Evolutionary conservation across 2,888 invertebrate genomes (phyloP), one percentile per base, ranked within the genome.

Genomic region (Sinohyriopsis cumingii): DNA sequence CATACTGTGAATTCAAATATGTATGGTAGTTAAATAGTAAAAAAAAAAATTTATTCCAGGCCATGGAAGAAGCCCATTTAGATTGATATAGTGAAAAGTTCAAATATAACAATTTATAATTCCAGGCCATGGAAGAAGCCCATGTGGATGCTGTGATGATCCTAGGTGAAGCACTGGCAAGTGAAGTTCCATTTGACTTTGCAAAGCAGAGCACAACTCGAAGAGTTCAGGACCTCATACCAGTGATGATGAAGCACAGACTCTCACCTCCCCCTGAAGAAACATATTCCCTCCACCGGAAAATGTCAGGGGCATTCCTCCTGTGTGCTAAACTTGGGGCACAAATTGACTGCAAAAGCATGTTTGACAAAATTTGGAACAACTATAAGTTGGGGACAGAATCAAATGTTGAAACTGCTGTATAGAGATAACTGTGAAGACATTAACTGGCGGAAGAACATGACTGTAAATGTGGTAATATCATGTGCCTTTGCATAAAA

Each of bases 251-350:
- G 66, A 94, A 94, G 61, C 97, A 99, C 87, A 92, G 99, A 28
- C 92, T 99, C 3, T 96, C 97, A 73, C 97, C 99, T 2, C 99
- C 99, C 0, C 99, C 99, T 0, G 98, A 99, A 90, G 99, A 99
- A 91, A 96, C 97, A 80, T 99, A 99, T 91, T 99, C 99, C 0
- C 92, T 99, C 25, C 99, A 99, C 89, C 93, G 99, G 71, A 99
- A 99, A 91, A 92, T 99, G 63, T 96, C 99, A 0, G 99, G 99
- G 0, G 94, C 97, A 20, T 99, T 98, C 90, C 91, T 99, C 33
- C 91, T 99, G 0, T 97, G 97, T 87, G 93, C 96, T 0, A 97
- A 96, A 86, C 92, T 99, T 66, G 93, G 94, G 84, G 94, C 95
- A 0, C 93, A 93, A 82, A 93, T 98, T 84, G 93, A 94, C 82